Evolutionary conservation across 1,140 invertebrate genomes (phyloP), one percentile per base, ranked within the genome.

Genomic region (Philotrypesis tridentata): DNA sequence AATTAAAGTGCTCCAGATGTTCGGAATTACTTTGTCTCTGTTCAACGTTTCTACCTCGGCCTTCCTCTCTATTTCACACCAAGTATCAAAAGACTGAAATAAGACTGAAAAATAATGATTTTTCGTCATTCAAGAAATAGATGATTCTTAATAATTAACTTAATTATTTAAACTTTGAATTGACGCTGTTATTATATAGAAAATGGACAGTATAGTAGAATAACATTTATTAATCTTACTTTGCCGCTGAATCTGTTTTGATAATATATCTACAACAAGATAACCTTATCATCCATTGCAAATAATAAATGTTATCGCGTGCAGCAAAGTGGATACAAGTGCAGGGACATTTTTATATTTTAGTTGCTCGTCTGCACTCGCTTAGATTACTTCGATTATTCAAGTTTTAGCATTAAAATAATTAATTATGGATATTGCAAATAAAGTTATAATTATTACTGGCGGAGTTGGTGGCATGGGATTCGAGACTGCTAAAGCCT

Each of bases 1-100:
- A 91, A 91, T 91, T 89, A 90, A 90, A 87, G 85, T 88, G 87
- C 88, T 89, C 89, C 89, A 90, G 90, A 90, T 90, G 90, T 89
- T 90, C 87, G 86, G 87, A 90, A 89, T 90, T 89, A 89, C 90
- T 91, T 88, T 87, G 86, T 89, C 87, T 87, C 82, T 81, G 82
- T 84, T 85, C 33, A 5, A 86, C 86, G 85, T 85, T 86, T 75
- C 82, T 84, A 84, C 83, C 84, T 82, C 82, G 84, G 84, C 83
- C 83, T 87, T 83, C 80, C 85, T 81, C 86, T 85, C 82, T 80
- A 85, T 87, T 87, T 85, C 85, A 85, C 84, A 83, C 86, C 80
- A 80, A 87, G 72, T 85, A 84, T 83, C 84, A 74, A 80, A 82
- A 79, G 84, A 43, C 11, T 9, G 21, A 55, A n/a, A n/a, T n/a